phyloP scores from a whole-genome alignment of 2,113 vertebrate genomes.

The Cephalopholis sonnerati region DNA sequence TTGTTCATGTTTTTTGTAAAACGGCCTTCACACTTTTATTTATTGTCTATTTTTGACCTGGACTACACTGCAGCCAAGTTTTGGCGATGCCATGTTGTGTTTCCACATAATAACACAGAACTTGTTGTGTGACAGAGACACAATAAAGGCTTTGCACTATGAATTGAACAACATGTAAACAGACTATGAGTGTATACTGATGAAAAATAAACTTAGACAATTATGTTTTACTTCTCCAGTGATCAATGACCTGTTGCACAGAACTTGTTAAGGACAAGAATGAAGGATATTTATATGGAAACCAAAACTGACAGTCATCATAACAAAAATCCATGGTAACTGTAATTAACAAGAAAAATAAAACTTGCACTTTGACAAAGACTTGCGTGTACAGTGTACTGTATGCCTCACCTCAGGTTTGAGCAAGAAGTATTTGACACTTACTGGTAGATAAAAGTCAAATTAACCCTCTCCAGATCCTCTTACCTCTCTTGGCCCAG shows the following conservation, averaged over 20 bases:
- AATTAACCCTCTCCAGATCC: too few species aligned
- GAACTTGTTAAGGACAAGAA: not conserved
- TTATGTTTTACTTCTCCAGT: not conserved
- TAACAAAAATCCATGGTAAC: not conserved
- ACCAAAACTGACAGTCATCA: not conserved
- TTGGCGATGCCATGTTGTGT: not conserved
- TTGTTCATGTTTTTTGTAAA: not conserved
- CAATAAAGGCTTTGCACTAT: not conserved
- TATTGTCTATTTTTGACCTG: not conserved
- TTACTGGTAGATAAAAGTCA: not conserved
- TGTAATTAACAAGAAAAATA: not conserved
- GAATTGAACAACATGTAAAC: constrained; percentile 11
- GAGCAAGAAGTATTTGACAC: not conserved
- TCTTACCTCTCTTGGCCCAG: not conserved
- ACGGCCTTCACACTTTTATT: not conserved
- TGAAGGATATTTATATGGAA: not conserved
- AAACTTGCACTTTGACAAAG: not conserved
- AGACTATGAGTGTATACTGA: not conserved
- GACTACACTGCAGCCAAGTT: not conserved
- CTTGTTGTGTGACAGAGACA: not conserved
- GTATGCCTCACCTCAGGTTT: not conserved
- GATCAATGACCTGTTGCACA: not conserved
- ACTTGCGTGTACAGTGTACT: not conserved
- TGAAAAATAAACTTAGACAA: constrained; percentile 54
- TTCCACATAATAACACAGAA: not conserved